phyloP scores from a whole-genome alignment of 1,140 invertebrate genomes.

The Lepidurus couesii region DNA sequence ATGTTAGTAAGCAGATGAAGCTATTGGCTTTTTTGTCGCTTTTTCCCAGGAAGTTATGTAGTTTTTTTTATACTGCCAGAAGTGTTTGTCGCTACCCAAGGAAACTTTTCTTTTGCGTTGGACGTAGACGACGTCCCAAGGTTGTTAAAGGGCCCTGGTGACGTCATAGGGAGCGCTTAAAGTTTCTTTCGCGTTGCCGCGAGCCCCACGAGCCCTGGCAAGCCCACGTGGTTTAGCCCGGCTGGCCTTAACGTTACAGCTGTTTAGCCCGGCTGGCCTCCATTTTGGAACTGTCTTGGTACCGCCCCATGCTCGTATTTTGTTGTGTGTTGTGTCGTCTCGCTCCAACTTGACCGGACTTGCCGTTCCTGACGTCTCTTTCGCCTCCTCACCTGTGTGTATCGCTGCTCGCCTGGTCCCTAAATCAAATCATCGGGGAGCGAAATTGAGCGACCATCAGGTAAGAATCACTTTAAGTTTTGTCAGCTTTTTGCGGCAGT shows the following conservation, averaged over 20 bases:
- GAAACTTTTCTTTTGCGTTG: not conserved
- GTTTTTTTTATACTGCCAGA: not conserved
- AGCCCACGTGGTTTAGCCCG: not conserved
- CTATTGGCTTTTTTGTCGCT: not conserved
- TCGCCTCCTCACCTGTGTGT: not conserved
- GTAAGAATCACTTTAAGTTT: not conserved
- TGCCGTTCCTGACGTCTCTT: slow-evolving; percentile 17
- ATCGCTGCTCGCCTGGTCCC: not conserved
- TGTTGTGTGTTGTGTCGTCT: not conserved
- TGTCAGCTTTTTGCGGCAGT: not conserved
- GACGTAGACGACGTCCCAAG: slow-evolving; percentile 20
- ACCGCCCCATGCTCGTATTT: slow-evolving; percentile 8
- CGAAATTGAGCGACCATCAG: not conserved
- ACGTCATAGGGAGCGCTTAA: slow-evolving; percentile 12
- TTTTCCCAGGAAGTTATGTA: not conserved
- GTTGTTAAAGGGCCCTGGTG: slow-evolving; percentile 13
- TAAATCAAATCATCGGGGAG: not conserved
- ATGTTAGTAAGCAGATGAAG: not conserved
- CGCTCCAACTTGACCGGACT: slow-evolving; percentile 7
- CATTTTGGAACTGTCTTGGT: slow-evolving; percentile 10
- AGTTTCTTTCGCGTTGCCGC: slow-evolving; percentile 1
- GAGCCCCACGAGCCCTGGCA: not conserved
- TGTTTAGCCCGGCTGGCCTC: not conserved
- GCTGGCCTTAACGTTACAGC: not conserved
- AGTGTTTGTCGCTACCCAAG: slow-evolving; percentile 13